Percentiles rank a stretch among this genome's conserved stretches.
Conservation (phyloP, 2,797 vertebrate genomes). For the Heteromormyrus szaboi region DNA sequence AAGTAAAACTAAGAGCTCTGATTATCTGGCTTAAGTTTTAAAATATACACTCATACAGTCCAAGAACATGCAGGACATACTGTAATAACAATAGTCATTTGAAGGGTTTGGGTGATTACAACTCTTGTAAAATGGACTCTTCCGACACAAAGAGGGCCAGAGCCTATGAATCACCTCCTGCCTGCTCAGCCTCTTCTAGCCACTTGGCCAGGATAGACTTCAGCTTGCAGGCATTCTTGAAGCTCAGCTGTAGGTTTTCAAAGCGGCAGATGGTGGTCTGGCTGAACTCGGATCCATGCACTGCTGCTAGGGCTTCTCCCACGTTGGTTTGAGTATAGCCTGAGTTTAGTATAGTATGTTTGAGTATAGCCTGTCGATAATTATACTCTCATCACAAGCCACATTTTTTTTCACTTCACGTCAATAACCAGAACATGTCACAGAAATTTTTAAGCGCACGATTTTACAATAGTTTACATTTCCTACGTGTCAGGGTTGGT, state of each 20-base stretch:
- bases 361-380: slow-evolving; percentile 84
- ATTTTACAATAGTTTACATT: background rate
- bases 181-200: slow-evolving; percentile 95
- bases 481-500: background rate
- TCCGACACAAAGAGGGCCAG: background rate
- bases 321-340: slow-evolving; percentile 98
- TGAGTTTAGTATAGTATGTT: slow-evolving; percentile 56
- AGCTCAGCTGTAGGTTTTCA: slow-evolving; percentile 97
- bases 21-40: background rate
- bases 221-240: slow-evolving; percentile 96
- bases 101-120: background rate
- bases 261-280: slow-evolving; percentile 98
- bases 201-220: slow-evolving; percentile 95
- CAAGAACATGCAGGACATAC: background rate
- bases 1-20: background rate
- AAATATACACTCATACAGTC: background rate
- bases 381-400: background rate
- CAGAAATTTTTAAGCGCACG: background rate
- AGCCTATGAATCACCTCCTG: slow-evolving; percentile 73
- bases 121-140: background rate
- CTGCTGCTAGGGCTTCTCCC: slow-evolving; percentile 92
- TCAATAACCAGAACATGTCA: background rate
- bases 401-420: background rate
- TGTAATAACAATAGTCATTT: background rate
- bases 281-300: slow-evolving; percentile 97